Conservation (phyloP, 2,888 invertebrate species). For the Thymelicus acteon region DNA sequence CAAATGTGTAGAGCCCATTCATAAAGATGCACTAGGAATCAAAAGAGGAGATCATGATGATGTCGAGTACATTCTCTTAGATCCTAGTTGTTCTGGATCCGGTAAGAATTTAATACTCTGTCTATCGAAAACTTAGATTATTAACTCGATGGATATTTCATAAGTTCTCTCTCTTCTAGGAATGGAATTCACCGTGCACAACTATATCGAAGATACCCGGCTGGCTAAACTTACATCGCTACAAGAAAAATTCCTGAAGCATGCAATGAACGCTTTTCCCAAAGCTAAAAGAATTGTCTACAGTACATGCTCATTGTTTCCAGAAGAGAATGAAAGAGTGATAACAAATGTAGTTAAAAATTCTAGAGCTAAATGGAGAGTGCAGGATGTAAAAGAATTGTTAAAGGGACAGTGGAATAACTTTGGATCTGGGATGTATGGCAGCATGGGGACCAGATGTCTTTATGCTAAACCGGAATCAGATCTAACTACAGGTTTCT, state of each 20-base stretch:
- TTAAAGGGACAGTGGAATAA: constrained; percentile 88
- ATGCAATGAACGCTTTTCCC: constrained; percentile 94
- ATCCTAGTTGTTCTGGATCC: constrained; percentile 98
- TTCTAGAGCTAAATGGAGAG: constrained; percentile 83
- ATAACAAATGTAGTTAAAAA: constrained; percentile 88
- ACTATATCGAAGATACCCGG: constrained; percentile 78
- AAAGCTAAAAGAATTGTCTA: constrained; percentile 94
- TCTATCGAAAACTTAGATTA: background rate
- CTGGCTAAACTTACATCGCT: constrained; percentile 89
- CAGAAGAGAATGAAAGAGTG: constrained; percentile 97
- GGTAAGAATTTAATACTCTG: constrained; percentile 78
- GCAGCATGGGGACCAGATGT: constrained; percentile 89
- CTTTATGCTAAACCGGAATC: constrained; percentile 90
- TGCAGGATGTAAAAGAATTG: constrained; percentile 86
- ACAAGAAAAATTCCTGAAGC: constrained; percentile 92
- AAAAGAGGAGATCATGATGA: constrained; percentile 85
- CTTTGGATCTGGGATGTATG: constrained; percentile 87
- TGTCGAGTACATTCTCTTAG: constrained; percentile 96
- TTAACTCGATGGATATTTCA: background rate
- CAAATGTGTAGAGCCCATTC: constrained; percentile 87
- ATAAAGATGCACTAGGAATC: constrained; percentile 90
- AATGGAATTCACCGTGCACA: constrained; percentile 75
- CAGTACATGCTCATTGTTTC: constrained; percentile 96
- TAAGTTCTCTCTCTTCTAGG: constrained; percentile 49
- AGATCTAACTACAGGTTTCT: constrained; percentile 97